Evolutionary conservation across 92 coral and sea anemone genomes (phyloP), one percentile per base, ranked within the genome.

Genomic region (Parazoanthus swiftii): DNA sequence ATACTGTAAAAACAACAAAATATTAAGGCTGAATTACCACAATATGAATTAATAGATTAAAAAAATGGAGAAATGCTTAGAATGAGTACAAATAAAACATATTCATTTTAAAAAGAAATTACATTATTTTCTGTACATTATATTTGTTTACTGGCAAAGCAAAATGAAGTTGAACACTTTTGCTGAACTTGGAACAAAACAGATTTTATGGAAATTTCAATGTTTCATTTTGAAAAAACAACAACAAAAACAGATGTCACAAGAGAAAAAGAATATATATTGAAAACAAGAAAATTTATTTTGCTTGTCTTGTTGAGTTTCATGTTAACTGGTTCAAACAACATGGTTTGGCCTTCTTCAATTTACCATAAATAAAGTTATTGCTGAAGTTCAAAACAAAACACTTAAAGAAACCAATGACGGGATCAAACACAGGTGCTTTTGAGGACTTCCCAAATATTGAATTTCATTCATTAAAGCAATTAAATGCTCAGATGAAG

Each of bases 351-450:
- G 38, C 33, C 35, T 23, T 13, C 75, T 70, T 70, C 5, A 70
- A 70, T 70, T 72, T 72, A 72, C 39, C 76, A 72, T 72, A 72
- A 72, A 72, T 3, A 18, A 63, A 21, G 70, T 63, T 72, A 72
- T 72, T 25, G 33, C 76, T 72, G 20, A 72, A 72, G 76, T 73
- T 10, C 20, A 73, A 73, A 73, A 73, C 77, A 73, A 73, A 42
- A 73, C 37, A 29, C 39, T 73, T 73, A 43, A 35, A 33, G 39
- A 72, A 72, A 72, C 26, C 76, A 72, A 72, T 72, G 20, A n/a
- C 36, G 3, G 75, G 26, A 13, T 25, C 75, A 70, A 72, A 72
- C 15, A 77, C 81, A 77, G 81, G 59, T 77, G 81, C n/a, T 74
- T 74, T 36, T 33, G 38, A 20, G 77, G 20, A 15, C 8, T 63